These are phyloP conservation scores for Gnathonemus echidnorhynchus DNA, from an alignment of 2,113 vertebrate species.

Conservation along the genomic window DNA sequence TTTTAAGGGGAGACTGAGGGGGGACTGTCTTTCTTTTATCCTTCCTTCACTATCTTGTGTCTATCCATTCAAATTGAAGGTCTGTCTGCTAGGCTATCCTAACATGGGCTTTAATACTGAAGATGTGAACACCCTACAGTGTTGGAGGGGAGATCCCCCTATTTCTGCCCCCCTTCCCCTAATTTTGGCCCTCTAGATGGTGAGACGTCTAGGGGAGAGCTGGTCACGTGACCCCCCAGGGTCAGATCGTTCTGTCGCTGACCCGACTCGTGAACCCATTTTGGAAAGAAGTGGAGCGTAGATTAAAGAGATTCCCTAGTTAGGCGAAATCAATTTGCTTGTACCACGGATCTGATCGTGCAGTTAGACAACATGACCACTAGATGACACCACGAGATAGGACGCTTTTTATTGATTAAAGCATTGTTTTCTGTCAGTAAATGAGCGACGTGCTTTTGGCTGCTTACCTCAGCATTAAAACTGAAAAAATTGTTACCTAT, in stretches of 20 bases:
- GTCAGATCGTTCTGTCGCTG: slow-evolving; percentile 32
- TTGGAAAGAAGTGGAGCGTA: slow-evolving; percentile 30
- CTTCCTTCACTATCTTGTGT: not conserved
- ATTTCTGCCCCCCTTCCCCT: not conserved
- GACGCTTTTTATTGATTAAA: slow-evolving; percentile 61
- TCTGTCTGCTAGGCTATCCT: not conserved
- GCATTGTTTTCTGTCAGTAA: slow-evolving; percentile 39
- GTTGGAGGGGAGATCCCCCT: not conserved
- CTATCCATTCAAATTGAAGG: not conserved
- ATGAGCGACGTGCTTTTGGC: slow-evolving; percentile 50
- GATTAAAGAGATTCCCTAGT: slow-evolving; percentile 45
- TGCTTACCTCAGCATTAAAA: slow-evolving; percentile 58
- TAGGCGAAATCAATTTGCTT: slow-evolving; percentile 18
- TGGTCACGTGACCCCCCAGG: not conserved
- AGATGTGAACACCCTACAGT: not conserved
- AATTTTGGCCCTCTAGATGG: not conserved
- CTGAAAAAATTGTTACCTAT: slow-evolving; percentile 18
- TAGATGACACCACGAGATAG: slow-evolving; percentile 96
- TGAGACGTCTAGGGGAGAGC: not conserved
- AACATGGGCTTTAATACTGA: not conserved
- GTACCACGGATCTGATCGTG: slow-evolving; percentile 47
- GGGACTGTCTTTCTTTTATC: not conserved
- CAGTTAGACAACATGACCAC: slow-evolving; percentile 79
- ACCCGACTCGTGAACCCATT: slow-evolving; percentile 36
- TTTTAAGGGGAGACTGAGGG: not conserved